Conservation (phyloP, 1,140 invertebrate genomes). For the Microplitis mediator region DNA sequence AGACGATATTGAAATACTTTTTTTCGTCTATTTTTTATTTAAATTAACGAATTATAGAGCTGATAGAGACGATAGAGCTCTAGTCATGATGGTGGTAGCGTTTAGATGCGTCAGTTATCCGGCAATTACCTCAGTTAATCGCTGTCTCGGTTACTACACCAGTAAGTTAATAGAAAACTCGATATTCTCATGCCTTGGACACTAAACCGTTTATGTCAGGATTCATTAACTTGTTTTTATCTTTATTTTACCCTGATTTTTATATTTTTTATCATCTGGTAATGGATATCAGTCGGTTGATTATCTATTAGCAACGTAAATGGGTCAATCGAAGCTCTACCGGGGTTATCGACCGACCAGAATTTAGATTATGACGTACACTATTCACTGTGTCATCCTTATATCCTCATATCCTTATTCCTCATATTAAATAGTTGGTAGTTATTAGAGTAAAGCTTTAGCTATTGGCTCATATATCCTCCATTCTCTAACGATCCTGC, state of each 20-base stretch:
- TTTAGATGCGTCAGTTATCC: neutral
- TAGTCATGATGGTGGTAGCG: neutral
- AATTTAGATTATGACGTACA: neutral
- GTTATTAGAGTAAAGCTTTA: neutral
- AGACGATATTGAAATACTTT: neutral
- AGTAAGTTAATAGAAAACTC: constrained; percentile 36
- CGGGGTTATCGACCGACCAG: neutral
- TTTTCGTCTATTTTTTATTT: no score
- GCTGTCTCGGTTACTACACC: constrained; percentile 2
- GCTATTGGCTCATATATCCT: neutral
- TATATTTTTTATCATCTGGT: constrained; percentile 23
- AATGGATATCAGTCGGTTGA: constrained; percentile 28
- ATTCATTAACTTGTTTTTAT: no score
- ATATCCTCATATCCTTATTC: neutral
- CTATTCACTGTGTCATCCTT: neutral
- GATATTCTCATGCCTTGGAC: constrained; percentile 18
- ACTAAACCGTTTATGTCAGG: neutral
- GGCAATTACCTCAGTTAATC: constrained; percentile 17
- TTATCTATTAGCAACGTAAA: constrained; percentile 27
- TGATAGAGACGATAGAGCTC: neutral
- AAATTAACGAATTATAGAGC: no score
- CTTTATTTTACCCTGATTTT: constrained; percentile 10
- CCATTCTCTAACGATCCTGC: neutral
- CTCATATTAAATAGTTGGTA: no score
- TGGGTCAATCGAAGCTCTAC: constrained; percentile 26